These are phyloP conservation scores for Panonychus citri DNA, from an alignment of 1,140 invertebrate species.

Conservation along the genomic window DNA sequence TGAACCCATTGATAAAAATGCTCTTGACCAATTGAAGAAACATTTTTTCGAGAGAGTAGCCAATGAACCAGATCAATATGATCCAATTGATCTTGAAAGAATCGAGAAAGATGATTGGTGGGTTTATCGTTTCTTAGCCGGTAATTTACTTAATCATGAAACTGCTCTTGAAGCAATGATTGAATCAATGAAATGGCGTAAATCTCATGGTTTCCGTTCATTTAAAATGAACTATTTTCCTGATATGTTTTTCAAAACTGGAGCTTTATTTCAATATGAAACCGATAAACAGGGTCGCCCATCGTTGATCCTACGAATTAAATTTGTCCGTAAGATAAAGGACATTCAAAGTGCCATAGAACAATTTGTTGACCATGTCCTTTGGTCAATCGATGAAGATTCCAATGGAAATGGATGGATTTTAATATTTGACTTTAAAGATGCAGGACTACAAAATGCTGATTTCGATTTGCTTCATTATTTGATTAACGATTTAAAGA, in stretches of 20 bases:
- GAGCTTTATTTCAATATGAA: background rate
- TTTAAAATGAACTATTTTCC: slow-evolving; percentile 1
- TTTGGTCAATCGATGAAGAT: slow-evolving; percentile 2
- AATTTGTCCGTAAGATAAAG: slow-evolving; percentile 4
- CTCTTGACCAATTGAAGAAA: too few relatives aligned
- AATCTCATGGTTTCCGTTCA: background rate
- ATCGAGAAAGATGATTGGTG: slow-evolving; percentile 12
- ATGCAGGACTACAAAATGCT: slow-evolving; percentile 4
- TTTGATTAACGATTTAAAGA: slow-evolving; percentile 8
- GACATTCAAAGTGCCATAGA: slow-evolving; percentile 3
- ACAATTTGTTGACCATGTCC: background rate
- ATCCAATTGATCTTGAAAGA: slow-evolving; percentile 8
- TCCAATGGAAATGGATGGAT: slow-evolving; percentile 6
- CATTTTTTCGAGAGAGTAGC: too few relatives aligned
- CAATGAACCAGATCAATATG: background rate
- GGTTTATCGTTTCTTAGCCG: slow-evolving; percentile 7
- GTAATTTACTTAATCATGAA: slow-evolving; percentile 1
- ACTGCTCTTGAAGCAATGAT: slow-evolving; percentile 1
- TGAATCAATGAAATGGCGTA: slow-evolving; percentile 10
- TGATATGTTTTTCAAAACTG: slow-evolving; percentile 1
- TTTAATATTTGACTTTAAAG: slow-evolving; percentile 9
- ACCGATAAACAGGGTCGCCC: background rate
- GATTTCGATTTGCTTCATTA: slow-evolving; percentile 12
- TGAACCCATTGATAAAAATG: too few relatives aligned
- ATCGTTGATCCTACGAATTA: slow-evolving; percentile 7